Percentiles rank a stretch among this genome's conserved stretches.
These are phyloP conservation scores for Mimumesa dahlbomi DNA, from an alignment of 2,888 invertebrate genomes.

Conservation along the genomic window DNA sequence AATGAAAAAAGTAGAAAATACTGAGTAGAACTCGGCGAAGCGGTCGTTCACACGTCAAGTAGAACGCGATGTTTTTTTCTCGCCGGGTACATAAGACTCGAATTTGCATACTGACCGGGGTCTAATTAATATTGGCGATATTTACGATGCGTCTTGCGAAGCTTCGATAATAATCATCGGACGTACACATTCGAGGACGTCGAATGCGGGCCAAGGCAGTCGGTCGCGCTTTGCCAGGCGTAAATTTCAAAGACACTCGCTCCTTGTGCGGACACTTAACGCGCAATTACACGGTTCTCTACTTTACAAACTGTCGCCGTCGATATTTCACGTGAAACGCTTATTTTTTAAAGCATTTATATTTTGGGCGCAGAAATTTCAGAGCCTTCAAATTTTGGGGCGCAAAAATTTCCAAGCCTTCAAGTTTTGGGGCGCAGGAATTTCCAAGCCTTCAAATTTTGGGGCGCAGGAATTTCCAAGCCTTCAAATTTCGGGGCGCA, in stretches of 20 bases:
- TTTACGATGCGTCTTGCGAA: slow-evolving; percentile 33
- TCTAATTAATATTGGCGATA: slow-evolving; percentile 30
- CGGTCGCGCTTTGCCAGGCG: slow-evolving; percentile 23
- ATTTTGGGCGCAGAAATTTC: no score
- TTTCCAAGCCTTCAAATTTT: no score
- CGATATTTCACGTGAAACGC: no score
- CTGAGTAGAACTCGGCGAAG: no score
- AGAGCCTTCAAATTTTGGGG: no score
- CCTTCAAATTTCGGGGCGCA: no score
- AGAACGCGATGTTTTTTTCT: not conserved
- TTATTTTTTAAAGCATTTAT: no score
- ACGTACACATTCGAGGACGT: slow-evolving; percentile 34
- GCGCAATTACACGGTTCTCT: slow-evolving; percentile 29
- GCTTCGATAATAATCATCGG: slow-evolving; percentile 34
- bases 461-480: no score
- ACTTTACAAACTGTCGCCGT: no score
- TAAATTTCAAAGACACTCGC: slow-evolving; percentile 34
- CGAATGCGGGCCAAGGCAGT: slow-evolving; percentile 48
- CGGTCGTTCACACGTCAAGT: slow-evolving; percentile 6
- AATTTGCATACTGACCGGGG: slow-evolving; percentile 11
- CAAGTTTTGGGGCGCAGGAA: no score
- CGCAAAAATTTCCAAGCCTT: no score
- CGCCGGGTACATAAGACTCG: not conserved
- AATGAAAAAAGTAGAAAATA: no score
- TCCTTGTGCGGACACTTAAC: slow-evolving; percentile 24